Evolutionary conservation across 2,113 vertebrate genomes (phyloP), one percentile per base, ranked within the genome.

Genomic region (Mormyrus lacerda): DNA sequence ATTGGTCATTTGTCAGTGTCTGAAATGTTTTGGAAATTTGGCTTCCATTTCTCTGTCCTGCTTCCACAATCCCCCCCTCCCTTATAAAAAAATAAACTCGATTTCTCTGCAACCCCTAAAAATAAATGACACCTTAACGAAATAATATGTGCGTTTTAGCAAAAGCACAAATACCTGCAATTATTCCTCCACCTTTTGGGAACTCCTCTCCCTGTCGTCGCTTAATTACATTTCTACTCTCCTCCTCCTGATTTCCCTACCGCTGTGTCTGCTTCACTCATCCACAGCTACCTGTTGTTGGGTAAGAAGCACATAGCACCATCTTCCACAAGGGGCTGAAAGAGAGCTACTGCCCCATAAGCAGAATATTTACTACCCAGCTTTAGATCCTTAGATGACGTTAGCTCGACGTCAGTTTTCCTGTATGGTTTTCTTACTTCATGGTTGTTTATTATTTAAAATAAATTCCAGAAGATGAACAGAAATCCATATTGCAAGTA

Each of bases 1-100:
- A 84, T n/a, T 47, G 44, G 82, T 84, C 82, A 47, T 84, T 84
- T 84, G 82, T 84, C 82, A 84, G 44, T 84, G 82, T 47, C 82
- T 84, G 82, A 84, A 84, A 84, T 84, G 44, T 47, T 84, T 84
- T 84, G 82, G 82, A 84, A 84, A 47, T 84, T 84, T 84, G 82
- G 82, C 13, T 84, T 45, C 82, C 44, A 84, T 84, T 47, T 45
- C 82, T 47, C 17, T 84, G 3, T n/a, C 44, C 24, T 84, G 82
- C 42, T 84, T 47, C 39, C 82, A 45, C 82, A n/a, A n/a, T 42
- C 76, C 35, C 39, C 1, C 35, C 42, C 82, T 24, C 17, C 8
- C 42, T 45, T 24, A 45, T 24, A 31, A 31, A 13, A 13, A 69
- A 65, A 65, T 17, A 83, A 84, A 84, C 82, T 84, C 44, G n/a